Evolutionary conservation across 2,113 vertebrate genomes (phyloP).

Genomic region (Pterocles gutturalis): DNA sequence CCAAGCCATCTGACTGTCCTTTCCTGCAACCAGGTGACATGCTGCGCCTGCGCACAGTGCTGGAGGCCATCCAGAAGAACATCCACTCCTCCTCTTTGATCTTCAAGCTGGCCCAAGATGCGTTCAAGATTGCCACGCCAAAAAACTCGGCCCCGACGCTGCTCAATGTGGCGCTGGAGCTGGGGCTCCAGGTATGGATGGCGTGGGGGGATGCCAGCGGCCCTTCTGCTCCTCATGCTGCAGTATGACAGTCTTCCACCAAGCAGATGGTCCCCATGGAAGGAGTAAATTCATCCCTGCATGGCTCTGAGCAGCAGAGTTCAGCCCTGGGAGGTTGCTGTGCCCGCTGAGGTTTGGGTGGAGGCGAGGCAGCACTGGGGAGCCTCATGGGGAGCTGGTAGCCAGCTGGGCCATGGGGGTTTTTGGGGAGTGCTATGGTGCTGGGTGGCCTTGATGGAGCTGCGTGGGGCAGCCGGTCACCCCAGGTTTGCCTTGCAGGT

Average conservation of each 20-base stretch:
- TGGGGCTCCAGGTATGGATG: constrained; percentile 91
- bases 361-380: rapidly evolving
- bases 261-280: not conserved
- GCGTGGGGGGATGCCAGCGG: not conserved
- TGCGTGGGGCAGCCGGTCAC: not conserved
- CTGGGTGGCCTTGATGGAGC: not conserved
- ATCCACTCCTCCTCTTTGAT: constrained; percentile 98
- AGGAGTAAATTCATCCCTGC: not conserved
- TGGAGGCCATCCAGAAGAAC: constrained; percentile 98
- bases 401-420: not conserved
- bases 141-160: constrained; percentile 93
- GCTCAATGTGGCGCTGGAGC: constrained; percentile 95
- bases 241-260: not conserved
- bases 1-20: not conserved
- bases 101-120: constrained; percentile 98
- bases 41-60: constrained; percentile 91
- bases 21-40: constrained; percentile 87
- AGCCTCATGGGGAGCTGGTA: not conserved
- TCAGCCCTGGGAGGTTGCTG: not conserved
- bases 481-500: constrained; percentile 78
- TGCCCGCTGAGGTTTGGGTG: not conserved
- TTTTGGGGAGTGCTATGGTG: not conserved
- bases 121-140: constrained; percentile 97
- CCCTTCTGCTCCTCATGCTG: rapidly evolving
- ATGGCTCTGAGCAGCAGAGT: not conserved